Evolutionary conservation across 2,113 vertebrate species (phyloP).

Genomic region (Platysternon megacephalum): DNA sequence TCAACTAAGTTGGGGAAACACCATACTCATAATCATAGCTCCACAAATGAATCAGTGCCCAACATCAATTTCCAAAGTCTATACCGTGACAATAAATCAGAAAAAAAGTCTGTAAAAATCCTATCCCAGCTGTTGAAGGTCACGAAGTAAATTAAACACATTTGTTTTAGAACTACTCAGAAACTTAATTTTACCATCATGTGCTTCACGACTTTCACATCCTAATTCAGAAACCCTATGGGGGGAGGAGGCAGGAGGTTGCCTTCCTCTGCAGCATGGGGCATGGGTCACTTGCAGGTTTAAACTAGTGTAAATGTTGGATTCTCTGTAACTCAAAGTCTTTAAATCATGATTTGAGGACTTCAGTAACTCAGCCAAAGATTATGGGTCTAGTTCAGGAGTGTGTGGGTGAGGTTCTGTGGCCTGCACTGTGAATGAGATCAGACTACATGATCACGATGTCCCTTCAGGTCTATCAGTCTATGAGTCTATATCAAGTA

Average conservation of each 20-base stretch:
- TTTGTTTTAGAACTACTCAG: background rate
- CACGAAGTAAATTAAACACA: background rate
- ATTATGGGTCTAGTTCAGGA: background rate
- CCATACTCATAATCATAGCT: background rate
- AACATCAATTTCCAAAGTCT: background rate
- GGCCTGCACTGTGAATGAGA: background rate
- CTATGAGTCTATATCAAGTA: background rate
- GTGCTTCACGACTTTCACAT: rapidly evolving
- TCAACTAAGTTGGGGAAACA: background rate
- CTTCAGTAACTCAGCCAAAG: background rate
- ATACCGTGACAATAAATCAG: background rate
- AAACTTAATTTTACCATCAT: background rate
- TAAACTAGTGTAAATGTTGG: background rate
- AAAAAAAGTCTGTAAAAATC: background rate
- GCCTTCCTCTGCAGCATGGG: background rate
- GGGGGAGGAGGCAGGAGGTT: too few species aligned
- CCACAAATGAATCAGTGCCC: background rate
- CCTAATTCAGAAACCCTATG: constrained; percentile 31
- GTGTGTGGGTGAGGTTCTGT: background rate
- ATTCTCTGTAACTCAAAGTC: background rate
- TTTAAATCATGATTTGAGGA: background rate
- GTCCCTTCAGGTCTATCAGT: background rate
- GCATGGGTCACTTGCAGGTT: background rate
- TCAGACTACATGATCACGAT: background rate
- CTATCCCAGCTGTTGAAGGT: background rate